Evolutionary conservation across 2,888 invertebrate genomes (phyloP), one percentile per base, ranked within the genome.

Genomic region (Sabatieria punctata): DNA sequence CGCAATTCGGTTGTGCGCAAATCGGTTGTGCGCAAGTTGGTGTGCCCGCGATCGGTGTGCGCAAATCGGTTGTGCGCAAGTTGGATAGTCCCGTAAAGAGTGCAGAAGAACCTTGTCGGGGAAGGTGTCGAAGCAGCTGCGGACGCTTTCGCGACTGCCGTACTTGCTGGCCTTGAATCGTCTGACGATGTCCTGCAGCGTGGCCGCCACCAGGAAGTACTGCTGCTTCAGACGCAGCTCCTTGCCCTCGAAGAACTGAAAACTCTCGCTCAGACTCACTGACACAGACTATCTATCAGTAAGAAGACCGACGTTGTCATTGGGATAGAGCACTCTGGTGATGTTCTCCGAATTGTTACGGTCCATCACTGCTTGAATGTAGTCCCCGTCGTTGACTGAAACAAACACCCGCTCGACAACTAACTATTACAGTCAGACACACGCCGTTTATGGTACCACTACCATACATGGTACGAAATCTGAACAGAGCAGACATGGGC

Each of bases 121-220:
- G 66, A 97, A 82, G 39, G 76, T 71, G 23, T 85, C 82, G 65
- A 97, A 89, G 49, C 80, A 77, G 15, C 80, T 83, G 50, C 93
- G 75, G 19, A 84, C 80, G 18, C 80, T 77, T 57, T 85, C 82
- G 36, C 80, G 78, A 33, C 77, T 77, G 1, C 88, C 93, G 66
- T 91, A 93, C 66, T 85, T 85, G 48, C 89, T 84, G 0, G 86
- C 76, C 69, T 97, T 97, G 73, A 83, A 99, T 51, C 97, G 78
- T 50, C 97, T 79, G 54, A 97, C 78, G 58, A 97, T 91, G 65
- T 97, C 97, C 71, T 85, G 75, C 1, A 99, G 75, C 0, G 97
- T 95, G 39, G 97, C 97, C 6, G 97, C 89, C 55, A 85, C 85
- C 80, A 99, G 82, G 72, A 99, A 97, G 70, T 99, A 99, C 68